These are phyloP conservation scores for Coleophora flavipennella DNA, from an alignment of 2,888 invertebrate genomes.

Conservation along the genomic window DNA sequence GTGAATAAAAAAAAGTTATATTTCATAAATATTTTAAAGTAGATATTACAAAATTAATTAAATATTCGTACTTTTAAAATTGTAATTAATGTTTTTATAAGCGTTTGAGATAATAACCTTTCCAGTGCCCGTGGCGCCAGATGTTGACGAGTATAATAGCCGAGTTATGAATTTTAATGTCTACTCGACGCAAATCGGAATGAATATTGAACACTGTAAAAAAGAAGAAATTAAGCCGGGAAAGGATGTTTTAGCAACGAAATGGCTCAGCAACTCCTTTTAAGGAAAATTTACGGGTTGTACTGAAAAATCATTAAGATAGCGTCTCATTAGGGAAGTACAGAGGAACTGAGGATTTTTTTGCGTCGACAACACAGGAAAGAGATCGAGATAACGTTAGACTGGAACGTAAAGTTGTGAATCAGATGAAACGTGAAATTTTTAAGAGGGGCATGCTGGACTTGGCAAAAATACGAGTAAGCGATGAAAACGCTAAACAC, in stretches of 20 bases:
- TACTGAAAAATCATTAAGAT: conserved; percentile 55
- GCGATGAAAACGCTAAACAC: too few relatives aligned
- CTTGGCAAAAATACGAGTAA: too few relatives aligned
- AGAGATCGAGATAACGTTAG: too few relatives aligned
- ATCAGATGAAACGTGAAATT: too few relatives aligned
- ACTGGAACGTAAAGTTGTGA: too few relatives aligned
- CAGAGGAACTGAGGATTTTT: conserved; percentile 26
- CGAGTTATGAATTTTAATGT: conserved; percentile 64
- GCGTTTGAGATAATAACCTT: conserved; percentile 51
- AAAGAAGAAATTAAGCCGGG: conserved; percentile 53
- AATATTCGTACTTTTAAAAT: conserved; percentile 29
- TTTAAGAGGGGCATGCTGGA: too few relatives aligned
- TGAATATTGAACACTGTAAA: conserved; percentile 59
- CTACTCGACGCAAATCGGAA: conserved; percentile 51
- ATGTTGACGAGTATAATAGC: conserved; percentile 61
- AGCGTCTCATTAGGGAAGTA: conserved; percentile 44
- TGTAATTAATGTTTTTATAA: conserved; percentile 48
- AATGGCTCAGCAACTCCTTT: conserved; percentile 42
- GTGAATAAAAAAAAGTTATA: too few relatives aligned
- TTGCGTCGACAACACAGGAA: too few relatives aligned
- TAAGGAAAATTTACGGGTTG: conserved; percentile 42
- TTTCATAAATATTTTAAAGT: too few relatives aligned
- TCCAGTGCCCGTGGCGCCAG: conserved; percentile 46
- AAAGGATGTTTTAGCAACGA: conserved; percentile 47
- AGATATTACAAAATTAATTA: neutral